Evolutionary conservation across 2,888 invertebrate genomes (phyloP), one percentile per base, ranked within the genome.

Genomic region (Oscheius onirici): DNA sequence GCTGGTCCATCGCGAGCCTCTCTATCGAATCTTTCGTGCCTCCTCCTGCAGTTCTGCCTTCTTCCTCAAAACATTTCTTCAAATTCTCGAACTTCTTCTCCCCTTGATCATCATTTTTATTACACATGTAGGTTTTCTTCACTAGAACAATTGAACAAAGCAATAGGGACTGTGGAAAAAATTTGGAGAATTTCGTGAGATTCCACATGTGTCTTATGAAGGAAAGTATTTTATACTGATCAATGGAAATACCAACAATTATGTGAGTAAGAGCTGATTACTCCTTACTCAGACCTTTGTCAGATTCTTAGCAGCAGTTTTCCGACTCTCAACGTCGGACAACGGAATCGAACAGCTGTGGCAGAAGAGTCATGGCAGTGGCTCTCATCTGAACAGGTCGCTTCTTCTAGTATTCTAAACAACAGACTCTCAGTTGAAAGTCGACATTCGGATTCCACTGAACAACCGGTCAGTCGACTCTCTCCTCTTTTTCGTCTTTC

Each of bases 111-210:
- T 68, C 41, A 57, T 68, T 34, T 68, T 68, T 22, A 13, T 57
- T 11, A 57, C 57, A 28, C 68, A 68, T 22, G 68, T 68, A 26
- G 40, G 60, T 60, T 41, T 41, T 41, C 2, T 60, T 34, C n/a
- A n/a, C n/a, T 24, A 11, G 15, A n/a, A 49, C 15, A 8, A 20
- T 5, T 24, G 13, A 34, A 43, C 24, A 2, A 40, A 22, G 40
- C n/a, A 57, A 40, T 1, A 74, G 71, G 67, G 67, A 15, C 49
- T 66, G 24, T 73, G 72, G 67, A 76, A 73, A 61, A 71, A 72
- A 54, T 49, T 49, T 40, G 79, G 79, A 26, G 77, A 66, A 17
- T 69, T 73, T 49, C 74, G 75, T 1, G 79, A 71, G 73, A n/a
- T 73, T 68, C 20, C 74, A 40, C 3, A 76, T 54, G 17, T 71